Evolutionary conservation across 2,797 vertebrate species (phyloP).

Genomic region (Prunella strophiata): DNA sequence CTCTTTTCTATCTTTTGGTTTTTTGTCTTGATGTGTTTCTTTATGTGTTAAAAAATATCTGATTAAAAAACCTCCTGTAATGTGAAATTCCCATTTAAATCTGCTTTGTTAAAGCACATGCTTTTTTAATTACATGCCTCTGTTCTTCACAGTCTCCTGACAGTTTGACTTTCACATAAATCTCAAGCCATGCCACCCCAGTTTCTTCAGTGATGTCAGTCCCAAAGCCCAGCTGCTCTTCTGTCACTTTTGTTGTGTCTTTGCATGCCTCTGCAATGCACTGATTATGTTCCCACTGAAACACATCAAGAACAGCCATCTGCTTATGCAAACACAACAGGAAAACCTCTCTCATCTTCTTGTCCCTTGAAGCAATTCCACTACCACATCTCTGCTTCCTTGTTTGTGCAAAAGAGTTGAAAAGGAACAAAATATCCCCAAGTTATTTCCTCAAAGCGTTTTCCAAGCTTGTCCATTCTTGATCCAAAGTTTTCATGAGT

Average conservation of each 20-base stretch:
- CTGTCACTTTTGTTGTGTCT: constrained; percentile 9
- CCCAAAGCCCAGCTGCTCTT: constrained; percentile 7
- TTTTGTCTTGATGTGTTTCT: not conserved
- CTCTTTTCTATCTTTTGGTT: not conserved
- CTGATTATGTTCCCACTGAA: constrained; percentile 11
- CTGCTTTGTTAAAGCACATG: not conserved
- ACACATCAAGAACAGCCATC: constrained; percentile 1
- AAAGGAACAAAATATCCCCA: not conserved
- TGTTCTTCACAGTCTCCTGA: not conserved
- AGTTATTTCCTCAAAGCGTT: not conserved
- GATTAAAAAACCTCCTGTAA: not conserved
- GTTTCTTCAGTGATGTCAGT: not conserved
- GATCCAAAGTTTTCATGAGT: not conserved
- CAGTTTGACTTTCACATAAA: not conserved
- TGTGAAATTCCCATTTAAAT: not conserved
- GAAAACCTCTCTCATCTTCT: constrained; percentile 1
- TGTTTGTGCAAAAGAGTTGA: not conserved
- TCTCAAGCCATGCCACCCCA: not conserved
- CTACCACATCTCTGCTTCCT: not conserved
- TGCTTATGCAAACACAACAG: not conserved
- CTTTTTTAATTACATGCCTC: not conserved
- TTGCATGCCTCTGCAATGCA: constrained; percentile 18
- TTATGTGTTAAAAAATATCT: not conserved
- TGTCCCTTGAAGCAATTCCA: constrained; percentile 1
- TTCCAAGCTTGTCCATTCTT: not conserved